These are phyloP conservation scores for Aphaenogaster floridana DNA, from an alignment of 1,140 invertebrate species.

Conservation along the genomic window DNA sequence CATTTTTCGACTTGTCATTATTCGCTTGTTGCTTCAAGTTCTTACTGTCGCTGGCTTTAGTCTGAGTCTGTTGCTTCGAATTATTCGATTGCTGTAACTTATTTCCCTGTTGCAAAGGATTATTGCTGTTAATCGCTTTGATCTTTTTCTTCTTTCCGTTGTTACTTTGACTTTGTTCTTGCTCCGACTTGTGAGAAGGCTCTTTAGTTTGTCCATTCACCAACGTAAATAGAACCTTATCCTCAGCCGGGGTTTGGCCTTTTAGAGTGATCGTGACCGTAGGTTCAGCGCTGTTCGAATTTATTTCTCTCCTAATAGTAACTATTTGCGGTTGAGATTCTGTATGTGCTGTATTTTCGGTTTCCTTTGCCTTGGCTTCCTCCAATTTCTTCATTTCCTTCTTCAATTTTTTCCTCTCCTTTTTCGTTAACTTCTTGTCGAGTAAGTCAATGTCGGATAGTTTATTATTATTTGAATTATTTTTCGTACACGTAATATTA, in stretches of 20 bases:
- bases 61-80: constrained; percentile 69
- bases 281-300: constrained; percentile 89
- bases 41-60: constrained; percentile 61
- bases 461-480: constrained; percentile 40
- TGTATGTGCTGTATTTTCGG: constrained; percentile 78
- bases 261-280: constrained; percentile 92
- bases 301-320: constrained; percentile 91
- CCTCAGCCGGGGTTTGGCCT: constrained; percentile 91
- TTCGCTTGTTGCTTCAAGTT: constrained; percentile 68
- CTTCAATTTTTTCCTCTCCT: constrained; percentile 83
- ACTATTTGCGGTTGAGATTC: constrained; percentile 89
- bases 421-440: constrained; percentile 83
- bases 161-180: constrained; percentile 75
- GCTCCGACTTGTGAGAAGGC: constrained; percentile 77
- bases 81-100: constrained; percentile 76
- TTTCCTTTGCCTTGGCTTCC: constrained; percentile 77
- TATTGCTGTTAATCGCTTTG: constrained; percentile 79
- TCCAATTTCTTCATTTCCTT: constrained; percentile 82
- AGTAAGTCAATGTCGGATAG: constrained; percentile 20
- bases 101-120: constrained; percentile 67
- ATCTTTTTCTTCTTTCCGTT: constrained; percentile 86
- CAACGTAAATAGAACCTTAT: constrained; percentile 91
- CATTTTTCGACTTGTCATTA: constrained; percentile 77
- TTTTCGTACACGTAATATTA: constrained; percentile 49
- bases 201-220: constrained; percentile 91